Percentiles rank a stretch among this genome's conserved stretches.
These are phyloP conservation scores for Drosophila mimetica DNA, from an alignment of 2,888 invertebrate genomes.

Conservation along the genomic window DNA sequence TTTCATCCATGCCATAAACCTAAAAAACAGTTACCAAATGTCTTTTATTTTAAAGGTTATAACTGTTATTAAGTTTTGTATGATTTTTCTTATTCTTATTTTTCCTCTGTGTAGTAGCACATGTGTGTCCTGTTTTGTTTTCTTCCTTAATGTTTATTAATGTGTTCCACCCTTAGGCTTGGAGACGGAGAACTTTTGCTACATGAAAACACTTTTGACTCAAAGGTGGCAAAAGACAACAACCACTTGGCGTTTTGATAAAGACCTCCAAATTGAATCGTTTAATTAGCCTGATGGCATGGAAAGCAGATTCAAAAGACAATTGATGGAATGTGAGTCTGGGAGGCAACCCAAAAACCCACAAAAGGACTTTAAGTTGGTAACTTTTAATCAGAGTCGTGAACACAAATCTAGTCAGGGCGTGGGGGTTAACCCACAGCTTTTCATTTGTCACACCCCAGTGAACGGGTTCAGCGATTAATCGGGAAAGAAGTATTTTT, in stretches of 20 bases:
- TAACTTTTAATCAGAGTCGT: constrained; percentile 16
- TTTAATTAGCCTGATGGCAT: constrained; percentile 62
- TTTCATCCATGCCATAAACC: too few relatives aligned
- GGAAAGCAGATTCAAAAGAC: constrained; percentile 32
- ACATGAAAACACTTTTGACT: constrained; percentile 37
- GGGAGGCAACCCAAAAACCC: constrained; percentile 6
- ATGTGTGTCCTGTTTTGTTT: constrained; percentile 39
- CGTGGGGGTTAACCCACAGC: background rate
- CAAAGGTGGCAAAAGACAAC: constrained; percentile 51
- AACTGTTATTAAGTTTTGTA: too few relatives aligned
- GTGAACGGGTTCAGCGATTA: constrained; percentile 70
- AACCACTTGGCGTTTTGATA: constrained; percentile 27
- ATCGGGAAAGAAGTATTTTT: constrained; percentile 68
- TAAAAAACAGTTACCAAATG: too few relatives aligned
- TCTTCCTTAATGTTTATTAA: constrained; percentile 69
- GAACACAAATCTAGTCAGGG: background rate
- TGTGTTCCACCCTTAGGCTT: constrained; percentile 42
- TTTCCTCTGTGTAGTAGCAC: constrained; percentile 21
- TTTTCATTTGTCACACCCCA: constrained; percentile 58
- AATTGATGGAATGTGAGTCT: constrained; percentile 35
- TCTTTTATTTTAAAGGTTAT: too few relatives aligned
- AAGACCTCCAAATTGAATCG: constrained; percentile 57
- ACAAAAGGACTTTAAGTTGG: constrained; percentile 28
- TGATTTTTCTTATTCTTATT: background rate
- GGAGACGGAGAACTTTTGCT: constrained; percentile 13